Conservation (phyloP, 2,888 invertebrate genomes). For the Synanthedon tipuliformis region DNA sequence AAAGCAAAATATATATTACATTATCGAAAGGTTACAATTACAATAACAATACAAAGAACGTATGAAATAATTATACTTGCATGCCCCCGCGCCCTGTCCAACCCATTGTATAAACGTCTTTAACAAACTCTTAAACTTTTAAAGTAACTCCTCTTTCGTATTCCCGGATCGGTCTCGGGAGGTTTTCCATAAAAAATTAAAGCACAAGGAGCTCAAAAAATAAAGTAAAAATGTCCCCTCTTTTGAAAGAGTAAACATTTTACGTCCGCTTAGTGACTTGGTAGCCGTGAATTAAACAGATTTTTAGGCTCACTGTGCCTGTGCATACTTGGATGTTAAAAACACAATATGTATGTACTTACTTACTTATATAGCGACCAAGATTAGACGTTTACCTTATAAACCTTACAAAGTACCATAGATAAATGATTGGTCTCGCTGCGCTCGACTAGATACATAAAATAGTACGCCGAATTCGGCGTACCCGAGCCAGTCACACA, state of each 20-base stretch:
- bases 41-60: no score
- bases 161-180: conserved; percentile 56
- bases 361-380: no score
- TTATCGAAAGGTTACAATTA: no score
- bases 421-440: no score
- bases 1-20: no score
- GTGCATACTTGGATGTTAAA: background rate
- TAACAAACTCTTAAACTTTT: conserved; percentile 57
- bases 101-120: conserved; percentile 66
- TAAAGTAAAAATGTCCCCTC: conserved; percentile 55
- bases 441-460: no score
- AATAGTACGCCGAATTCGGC: no score
- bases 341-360: no score
- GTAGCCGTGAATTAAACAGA: conserved; percentile 37
- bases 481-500: no score
- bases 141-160: conserved; percentile 53
- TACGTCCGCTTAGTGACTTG: conserved; percentile 46
- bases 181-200: conserved; percentile 61
- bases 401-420: no score
- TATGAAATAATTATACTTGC: no score
- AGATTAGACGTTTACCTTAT: no score
- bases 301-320: conserved; percentile 11
- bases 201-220: conserved; percentile 52
- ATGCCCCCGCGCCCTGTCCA: conserved; percentile 29
- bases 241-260: conserved; percentile 56